phyloP scores from a whole-genome alignment of 2,113 vertebrate species.

The Pseudorasbora parva region DNA sequence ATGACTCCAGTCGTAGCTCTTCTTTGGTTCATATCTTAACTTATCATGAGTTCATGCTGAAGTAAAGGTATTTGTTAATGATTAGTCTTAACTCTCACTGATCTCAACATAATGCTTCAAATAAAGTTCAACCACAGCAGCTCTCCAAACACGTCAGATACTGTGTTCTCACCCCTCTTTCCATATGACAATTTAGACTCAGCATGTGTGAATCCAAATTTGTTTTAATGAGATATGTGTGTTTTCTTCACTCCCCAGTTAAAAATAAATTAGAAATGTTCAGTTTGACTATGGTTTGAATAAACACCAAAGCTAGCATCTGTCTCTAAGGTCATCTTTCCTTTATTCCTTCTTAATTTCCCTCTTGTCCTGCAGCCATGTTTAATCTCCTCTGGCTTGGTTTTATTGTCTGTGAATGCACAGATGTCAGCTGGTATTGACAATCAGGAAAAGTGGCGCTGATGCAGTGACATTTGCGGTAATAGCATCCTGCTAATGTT shows the following conservation, averaged over 20 bases:
- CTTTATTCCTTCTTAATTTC: conserved; percentile 70
- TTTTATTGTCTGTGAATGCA: conserved; percentile 58
- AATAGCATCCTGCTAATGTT: conserved; percentile 68
- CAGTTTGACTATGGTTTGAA: conserved; percentile 1
- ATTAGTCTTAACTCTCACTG: no score
- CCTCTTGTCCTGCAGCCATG: conserved; percentile 50
- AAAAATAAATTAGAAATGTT: conserved; percentile 33
- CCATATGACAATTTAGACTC: not conserved
- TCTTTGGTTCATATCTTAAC: no score
- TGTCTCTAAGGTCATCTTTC: conserved; percentile 57
- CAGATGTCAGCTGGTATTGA: conserved; percentile 65
- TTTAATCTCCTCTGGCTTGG: conserved; percentile 40
- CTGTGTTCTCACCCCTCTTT: not conserved
- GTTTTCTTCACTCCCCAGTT: conserved; percentile 18
- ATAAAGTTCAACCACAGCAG: not conserved
- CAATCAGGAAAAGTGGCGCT: conserved; percentile 67
- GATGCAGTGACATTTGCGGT: conserved; percentile 71
- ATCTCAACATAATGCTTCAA: no score
- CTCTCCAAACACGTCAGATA: not conserved
- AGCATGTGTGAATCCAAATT: conserved; percentile 6
- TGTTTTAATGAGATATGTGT: conserved; percentile 20
- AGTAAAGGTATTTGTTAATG: no score
- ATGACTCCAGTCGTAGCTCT: no score
- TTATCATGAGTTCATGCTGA: no score
- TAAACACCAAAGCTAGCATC: conserved; percentile 22